phyloP scores from a whole-genome alignment of 2,888 invertebrate species.

The Capitulum mitella region DNA sequence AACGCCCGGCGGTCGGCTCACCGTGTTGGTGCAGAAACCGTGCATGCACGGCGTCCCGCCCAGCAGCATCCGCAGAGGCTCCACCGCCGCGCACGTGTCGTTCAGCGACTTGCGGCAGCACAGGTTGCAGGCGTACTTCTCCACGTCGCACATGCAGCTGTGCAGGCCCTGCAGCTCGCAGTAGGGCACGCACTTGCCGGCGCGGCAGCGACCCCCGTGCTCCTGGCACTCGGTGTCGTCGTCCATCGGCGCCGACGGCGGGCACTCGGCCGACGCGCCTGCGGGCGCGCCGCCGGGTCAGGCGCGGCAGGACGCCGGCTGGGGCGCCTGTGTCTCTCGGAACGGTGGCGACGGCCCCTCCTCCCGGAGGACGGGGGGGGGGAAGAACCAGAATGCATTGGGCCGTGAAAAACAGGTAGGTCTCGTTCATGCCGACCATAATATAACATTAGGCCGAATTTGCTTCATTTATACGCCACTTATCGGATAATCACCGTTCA shows the following conservation, averaged over 20 bases:
- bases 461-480: too few relatives aligned
- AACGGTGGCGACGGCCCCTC: too few relatives aligned
- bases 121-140: constrained; percentile 83
- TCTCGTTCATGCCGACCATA: too few relatives aligned
- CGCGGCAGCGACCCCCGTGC: constrained; percentile 71
- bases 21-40: constrained; percentile 81
- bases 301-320: neutral
- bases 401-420: too few relatives aligned
- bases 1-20: constrained; percentile 6
- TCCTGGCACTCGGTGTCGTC: constrained; percentile 85
- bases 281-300: constrained; percentile 55
- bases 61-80: constrained; percentile 76
- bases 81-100: constrained; percentile 83
- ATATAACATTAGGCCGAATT: too few relatives aligned
- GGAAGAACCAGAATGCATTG: too few relatives aligned
- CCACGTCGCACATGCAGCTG: constrained; percentile 96
- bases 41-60: constrained; percentile 94
- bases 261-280: constrained; percentile 71
- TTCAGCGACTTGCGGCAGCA: constrained; percentile 88
- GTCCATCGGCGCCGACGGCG: constrained; percentile 74
- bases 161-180: constrained; percentile 88
- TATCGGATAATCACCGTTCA: too few relatives aligned
- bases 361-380: neutral
- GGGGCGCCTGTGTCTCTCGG: too few relatives aligned
- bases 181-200: constrained; percentile 87